Evolutionary conservation across 2,888 invertebrate genomes (phyloP).

Genomic region (Hydropsyche betteni): DNA sequence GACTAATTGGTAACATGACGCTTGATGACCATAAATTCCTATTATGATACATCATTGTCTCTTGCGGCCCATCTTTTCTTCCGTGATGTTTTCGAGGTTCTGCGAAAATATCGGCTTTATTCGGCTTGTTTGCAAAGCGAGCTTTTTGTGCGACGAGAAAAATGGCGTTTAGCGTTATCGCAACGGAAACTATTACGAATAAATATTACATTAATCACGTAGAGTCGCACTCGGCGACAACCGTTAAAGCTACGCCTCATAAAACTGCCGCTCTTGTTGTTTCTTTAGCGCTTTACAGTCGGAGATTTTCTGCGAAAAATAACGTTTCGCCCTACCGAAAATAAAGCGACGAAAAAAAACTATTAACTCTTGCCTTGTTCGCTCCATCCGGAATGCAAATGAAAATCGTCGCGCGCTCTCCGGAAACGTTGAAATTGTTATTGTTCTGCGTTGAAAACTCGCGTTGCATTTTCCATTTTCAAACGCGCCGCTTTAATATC

Average conservation of each 20-base stretch:
- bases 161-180: constrained; percentile 13
- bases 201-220: constrained; percentile 51
- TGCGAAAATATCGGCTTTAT: too few relatives aligned
- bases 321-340: constrained; percentile 11
- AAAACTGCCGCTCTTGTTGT: constrained; percentile 44
- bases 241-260: constrained; percentile 48
- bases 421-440: constrained; percentile 18
- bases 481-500: too few relatives aligned
- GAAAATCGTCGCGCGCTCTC: constrained; percentile 35
- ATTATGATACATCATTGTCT: constrained; percentile 14
- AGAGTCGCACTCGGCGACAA: constrained; percentile 38
- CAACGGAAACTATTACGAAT: constrained; percentile 51
- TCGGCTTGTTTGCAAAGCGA: too few relatives aligned
- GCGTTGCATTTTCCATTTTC: too few relatives aligned
- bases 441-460: not conserved
- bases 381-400: constrained; percentile 40
- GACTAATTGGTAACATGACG: constrained; percentile 28
- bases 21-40: constrained; percentile 25
- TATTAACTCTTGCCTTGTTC: constrained; percentile 47
- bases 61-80: too few relatives aligned
- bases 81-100: too few relatives aligned
- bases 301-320: constrained; percentile 36
- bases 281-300: constrained; percentile 29
- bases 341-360: not conserved
- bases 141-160: not conserved